Conservation (phyloP, 2,888 invertebrate genomes). For the Ochropleura plecta region DNA sequence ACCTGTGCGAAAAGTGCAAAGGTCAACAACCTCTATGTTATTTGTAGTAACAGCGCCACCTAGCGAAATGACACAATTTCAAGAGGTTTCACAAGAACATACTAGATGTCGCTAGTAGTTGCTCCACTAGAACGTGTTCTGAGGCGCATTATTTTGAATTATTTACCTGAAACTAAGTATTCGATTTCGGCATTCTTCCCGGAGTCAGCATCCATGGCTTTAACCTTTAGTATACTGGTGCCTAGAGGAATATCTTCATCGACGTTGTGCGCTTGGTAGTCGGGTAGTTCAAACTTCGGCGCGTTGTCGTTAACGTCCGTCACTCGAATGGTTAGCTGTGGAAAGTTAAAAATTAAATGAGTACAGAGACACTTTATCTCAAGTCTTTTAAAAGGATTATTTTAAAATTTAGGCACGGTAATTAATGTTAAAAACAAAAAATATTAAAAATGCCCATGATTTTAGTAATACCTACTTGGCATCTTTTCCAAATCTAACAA, state of each 20-base stretch:
- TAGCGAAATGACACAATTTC: constrained; percentile 15
- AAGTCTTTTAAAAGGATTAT: background rate
- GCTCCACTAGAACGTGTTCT: no score
- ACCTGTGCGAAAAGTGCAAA: constrained; percentile 13
- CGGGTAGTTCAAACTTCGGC: constrained; percentile 98
- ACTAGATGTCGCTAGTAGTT: constrained; percentile 69
- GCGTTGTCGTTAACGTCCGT: constrained; percentile 99
- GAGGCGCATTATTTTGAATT: background rate
- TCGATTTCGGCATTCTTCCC: constrained; percentile 98
- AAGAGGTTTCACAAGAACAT: background rate
- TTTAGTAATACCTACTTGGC: background rate
- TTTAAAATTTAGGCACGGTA: background rate
- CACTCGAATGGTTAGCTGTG: constrained; percentile 96
- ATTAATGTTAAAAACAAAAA: background rate
- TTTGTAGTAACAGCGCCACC: constrained; percentile 52
- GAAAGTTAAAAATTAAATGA: constrained; percentile 27
- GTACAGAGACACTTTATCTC: background rate
- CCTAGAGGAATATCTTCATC: constrained; percentile 98
- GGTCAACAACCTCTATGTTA: constrained; percentile 26
- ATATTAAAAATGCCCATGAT: background rate
- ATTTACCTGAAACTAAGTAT: constrained; percentile 93
- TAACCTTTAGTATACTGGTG: constrained; percentile 97
- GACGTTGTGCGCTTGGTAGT: constrained; percentile 99
- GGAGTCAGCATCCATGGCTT: constrained; percentile 98
- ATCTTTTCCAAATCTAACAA: background rate